Base-by-base conservation (phyloP, 2,797 vertebrate genomes). In the Pelochelys cantorii region DNA sequence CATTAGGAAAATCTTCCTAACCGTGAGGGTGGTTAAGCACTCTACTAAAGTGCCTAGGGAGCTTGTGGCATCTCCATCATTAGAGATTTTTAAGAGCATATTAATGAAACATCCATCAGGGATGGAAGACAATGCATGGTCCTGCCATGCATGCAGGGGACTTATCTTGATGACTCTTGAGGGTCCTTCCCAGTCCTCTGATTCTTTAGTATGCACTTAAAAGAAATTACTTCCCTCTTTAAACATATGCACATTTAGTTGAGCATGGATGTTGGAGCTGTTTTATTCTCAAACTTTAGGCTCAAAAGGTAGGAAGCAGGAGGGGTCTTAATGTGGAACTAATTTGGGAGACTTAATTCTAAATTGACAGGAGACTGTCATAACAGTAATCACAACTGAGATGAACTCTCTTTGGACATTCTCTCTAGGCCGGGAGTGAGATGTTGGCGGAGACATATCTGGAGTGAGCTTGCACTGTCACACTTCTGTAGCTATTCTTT, bases 391-490 rank as follows among this genome's bases (percentile, higher is more conserved):
- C 42, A 48, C 11, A 48, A 7, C 12, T 52, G 42, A 77, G 42
- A 77, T 75, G 7, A 75, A n/a, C 22, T 23, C 14, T 22, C 71
- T 77, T 52, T 77, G 13, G 12, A 15, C 4, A 14, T 25, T 77
- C 6, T 23, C 37, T 48, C 7, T 48, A 48, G 74, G n/a, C 25
- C 22, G 34, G 74, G 62, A 77, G 53, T 18, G 1, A 11, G 74
- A 2, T n/a, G 56, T 42, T 23, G 11, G 7, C 18, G 42, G 4
- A 77, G 42, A 15, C 10, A 9, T 48, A 34, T 29, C 59, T 75
- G 86, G 22, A 15, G 23, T 55, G 79, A 31, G 53, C 65, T 83
- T 37, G 13, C 1, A 0, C 52, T 53, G 55, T 52, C n/a, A 0
- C 1, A 12, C 8, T n/a, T 57, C 34, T 87, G 84, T 29, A 18